Conservation (phyloP, 2,113 vertebrate genomes). For the Misgurnus mizolepis region DNA sequence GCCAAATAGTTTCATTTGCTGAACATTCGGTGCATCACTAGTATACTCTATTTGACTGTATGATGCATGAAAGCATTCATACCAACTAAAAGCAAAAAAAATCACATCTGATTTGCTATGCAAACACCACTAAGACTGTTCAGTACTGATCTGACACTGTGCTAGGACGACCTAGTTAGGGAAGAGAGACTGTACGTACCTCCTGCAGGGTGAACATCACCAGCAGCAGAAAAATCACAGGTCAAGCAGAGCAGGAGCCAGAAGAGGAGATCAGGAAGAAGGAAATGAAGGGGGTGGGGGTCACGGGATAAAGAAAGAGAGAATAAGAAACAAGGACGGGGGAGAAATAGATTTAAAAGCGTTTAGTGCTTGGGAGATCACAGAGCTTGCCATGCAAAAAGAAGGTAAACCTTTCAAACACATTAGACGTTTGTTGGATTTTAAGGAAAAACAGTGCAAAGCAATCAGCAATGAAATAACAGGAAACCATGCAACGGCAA, state of each 20-base stretch:
- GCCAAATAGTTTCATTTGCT: too few relatives aligned
- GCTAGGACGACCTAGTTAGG: not conserved
- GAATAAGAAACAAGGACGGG: slow-evolving; percentile 20
- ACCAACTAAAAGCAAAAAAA: too few relatives aligned
- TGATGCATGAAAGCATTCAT: too few relatives aligned
- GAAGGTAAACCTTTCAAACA: slow-evolving; percentile 59
- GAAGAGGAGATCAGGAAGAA: slow-evolving; percentile 54
- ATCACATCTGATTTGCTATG: not conserved
- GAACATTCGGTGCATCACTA: too few relatives aligned
- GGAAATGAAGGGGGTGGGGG: not conserved
- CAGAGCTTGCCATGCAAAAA: slow-evolving; percentile 73
- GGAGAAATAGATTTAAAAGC: slow-evolving; percentile 46
- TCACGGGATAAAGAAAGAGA: slow-evolving; percentile 18
- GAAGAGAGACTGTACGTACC: slow-evolving; percentile 49
- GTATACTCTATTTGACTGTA: too few relatives aligned
- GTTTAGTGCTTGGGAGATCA: slow-evolving; percentile 74
- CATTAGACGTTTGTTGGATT: not conserved
- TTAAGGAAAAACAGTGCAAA: slow-evolving; percentile 10
- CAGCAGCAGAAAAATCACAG: slow-evolving; percentile 47
- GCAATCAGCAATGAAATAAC: slow-evolving; percentile 36
- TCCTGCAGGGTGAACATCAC: slow-evolving; percentile 49
- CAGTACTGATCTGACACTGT: too few relatives aligned
- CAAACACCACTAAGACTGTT: not conserved
- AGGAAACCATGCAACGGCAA: slow-evolving; percentile 25
- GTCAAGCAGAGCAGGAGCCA: slow-evolving; percentile 56